Evolutionary conservation across 2,888 invertebrate genomes (phyloP), one percentile per base, ranked within the genome.

Genomic region (Catocala nupta): DNA sequence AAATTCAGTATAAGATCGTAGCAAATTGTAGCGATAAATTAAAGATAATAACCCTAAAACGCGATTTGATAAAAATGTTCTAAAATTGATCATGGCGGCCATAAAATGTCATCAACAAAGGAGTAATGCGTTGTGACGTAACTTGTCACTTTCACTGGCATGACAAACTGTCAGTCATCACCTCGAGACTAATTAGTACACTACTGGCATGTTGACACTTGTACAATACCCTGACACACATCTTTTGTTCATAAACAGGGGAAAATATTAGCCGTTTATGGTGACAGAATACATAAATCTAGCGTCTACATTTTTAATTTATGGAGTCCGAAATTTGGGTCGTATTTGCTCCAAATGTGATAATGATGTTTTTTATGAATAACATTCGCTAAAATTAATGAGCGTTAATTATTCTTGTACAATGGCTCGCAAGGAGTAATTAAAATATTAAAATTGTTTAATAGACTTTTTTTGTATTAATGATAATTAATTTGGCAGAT

Each of bases 181-280:
- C 65, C 70, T 59, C 61, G 53, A 51, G 53, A 67, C 71, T 79
- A 81, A 78, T 80, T 80, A 75, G 71, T 68, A 71, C 55, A 68
- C 54, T 45, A 55, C 57, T 59, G 68, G 55, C 71, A 70, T 73
- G 73, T 78, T 79, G 75, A 78, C 77, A 71, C 50, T 56, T 53
- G 62, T 45, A 60, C 60, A 68, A 77, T 67, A 54, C 52, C 52
- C 71, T 63, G 73, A 71, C 77, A 73, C 34, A 78, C 65, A 69
- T 73, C 62, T 68, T 67, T 71, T 73, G 71, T 67, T 67, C 55
- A 65, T 63, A 62, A 33, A 56, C 59, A 55, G 13, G 52, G 49
- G 55, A 73, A 68, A 73, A 70, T 73, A 75, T 77, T 75, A 62
- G 43, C 65, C 68, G 54, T 63, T 50, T 62, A 64, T 67, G 66